A percentile compares a stretch with the other conserved stretches of the same genome.
Evolutionary conservation across 2,797 vertebrate species (phyloP).

Genomic region (Notamacropus eugenii): DNA sequence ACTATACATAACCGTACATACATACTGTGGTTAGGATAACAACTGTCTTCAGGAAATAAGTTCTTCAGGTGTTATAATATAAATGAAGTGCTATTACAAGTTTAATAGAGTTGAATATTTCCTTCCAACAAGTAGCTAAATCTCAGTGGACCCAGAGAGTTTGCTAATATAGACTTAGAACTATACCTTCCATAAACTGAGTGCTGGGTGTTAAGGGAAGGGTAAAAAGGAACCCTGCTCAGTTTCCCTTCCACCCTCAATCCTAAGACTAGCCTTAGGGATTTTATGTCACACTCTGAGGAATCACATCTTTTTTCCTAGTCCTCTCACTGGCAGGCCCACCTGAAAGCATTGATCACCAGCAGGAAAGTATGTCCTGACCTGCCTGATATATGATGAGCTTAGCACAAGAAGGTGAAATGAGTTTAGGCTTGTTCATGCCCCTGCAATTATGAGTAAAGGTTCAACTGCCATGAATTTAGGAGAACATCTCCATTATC

Average conservation of each 20-base stretch:
- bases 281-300: not conserved
- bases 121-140: too few relatives aligned
- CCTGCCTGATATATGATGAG: not conserved
- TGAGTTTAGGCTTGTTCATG: not conserved
- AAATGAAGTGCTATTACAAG: not conserved
- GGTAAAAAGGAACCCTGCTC: accelerated
- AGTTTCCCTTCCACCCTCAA: not conserved
- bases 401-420: not conserved
- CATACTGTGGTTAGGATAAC: accelerated
- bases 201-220: too few relatives aligned
- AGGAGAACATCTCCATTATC: not conserved
- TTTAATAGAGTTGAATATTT: not conserved
- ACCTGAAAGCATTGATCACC: not conserved
- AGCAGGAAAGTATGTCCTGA: not conserved
- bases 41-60: accelerated
- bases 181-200: not conserved
- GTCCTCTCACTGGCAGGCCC: not conserved
- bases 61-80: not conserved
- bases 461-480: not conserved
- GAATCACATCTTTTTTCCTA: not conserved
- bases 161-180: accelerated
- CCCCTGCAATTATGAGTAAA: not conserved
- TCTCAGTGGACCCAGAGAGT: not conserved
- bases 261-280: not conserved
- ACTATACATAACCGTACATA: too few relatives aligned